A percentile compares a stretch with the other conserved stretches of the same genome.
Conservation (phyloP, 2,113 vertebrate genomes). For the Lycaon pictus region DNA sequence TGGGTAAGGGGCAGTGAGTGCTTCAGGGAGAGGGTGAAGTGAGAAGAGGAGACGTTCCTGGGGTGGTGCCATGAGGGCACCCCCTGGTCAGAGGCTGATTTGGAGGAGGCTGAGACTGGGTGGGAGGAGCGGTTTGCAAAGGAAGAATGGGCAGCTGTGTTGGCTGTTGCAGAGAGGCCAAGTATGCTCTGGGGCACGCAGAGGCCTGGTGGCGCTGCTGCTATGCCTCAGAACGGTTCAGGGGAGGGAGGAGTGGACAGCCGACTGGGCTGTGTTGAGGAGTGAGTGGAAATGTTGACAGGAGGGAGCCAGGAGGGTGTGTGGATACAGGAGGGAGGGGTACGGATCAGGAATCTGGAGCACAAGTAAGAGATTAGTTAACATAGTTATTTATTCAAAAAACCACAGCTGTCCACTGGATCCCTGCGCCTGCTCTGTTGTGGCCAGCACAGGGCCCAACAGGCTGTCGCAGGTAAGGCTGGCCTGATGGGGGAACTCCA, state of each 20-base stretch:
- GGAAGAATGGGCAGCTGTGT: background rate
- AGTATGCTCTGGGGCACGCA: rapidly evolving
- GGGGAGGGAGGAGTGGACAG: background rate
- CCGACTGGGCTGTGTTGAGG: background rate
- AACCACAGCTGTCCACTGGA: background rate
- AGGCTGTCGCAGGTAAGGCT: background rate
- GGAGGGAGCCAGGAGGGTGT: background rate
- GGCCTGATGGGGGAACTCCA: background rate
- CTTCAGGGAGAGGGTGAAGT: background rate
- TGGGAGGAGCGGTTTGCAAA: background rate
- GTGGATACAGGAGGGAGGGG: background rate
- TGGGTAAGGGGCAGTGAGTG: background rate
- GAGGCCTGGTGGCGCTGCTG: background rate
- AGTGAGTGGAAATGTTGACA: background rate
- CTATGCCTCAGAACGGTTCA: background rate
- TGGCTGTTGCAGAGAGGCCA: background rate
- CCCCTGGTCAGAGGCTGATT: background rate
- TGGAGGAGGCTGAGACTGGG: background rate
- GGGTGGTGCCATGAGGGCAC: background rate
- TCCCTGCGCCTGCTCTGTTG: background rate
- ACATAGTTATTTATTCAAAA: background rate
- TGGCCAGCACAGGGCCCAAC: background rate
- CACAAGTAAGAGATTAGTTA: background rate
- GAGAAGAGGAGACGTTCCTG: background rate
- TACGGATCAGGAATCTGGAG: background rate